Base-by-base conservation (phyloP, 2,113 vertebrate species). In the Centropristis striata region DNA sequence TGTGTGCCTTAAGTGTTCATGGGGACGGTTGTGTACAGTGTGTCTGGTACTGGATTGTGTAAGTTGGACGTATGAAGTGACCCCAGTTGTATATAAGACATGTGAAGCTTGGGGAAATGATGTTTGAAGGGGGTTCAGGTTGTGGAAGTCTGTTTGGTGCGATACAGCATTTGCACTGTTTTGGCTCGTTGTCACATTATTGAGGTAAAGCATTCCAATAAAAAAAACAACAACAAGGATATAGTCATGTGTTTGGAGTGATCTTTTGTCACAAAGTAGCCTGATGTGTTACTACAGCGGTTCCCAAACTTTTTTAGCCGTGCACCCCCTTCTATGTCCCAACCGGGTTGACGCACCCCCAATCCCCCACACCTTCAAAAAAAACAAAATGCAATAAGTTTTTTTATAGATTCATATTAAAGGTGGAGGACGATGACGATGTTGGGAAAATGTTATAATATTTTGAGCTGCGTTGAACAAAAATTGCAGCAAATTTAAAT, bases 201-300 rank as follows among this genome's bases (percentile, higher is more conserved):
- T 71, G 70, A 86, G 47, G 58, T 84, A 83, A 89, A 93, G 84
- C 84, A 89, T 92, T 93, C 88, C 89, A 94, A 86, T 90, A 87
- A 93, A 70, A 75, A 67, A 47, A 61, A n/a, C 51, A 78, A 37
- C 80, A 85, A 66, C 68, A 71, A 81, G 32, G 50, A 84, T 82
- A 25, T 59, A 28, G 75, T 27, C 1, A 16, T 47, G 42, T 74
- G 47, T 78, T 28, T 10, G 32, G n/a, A 47, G 57, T 64, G 3
- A 2, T 71, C 3, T 55, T 53, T 12, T 81, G 32, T 32, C 32
- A 32, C 32, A 32, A 3, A 32, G 32, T 3, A 32, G 32, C 32
- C 32, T 32, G n/a, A n/a, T n/a, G n/a, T n/a, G n/a, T n/a, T n/a
- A n/a, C n/a, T n/a, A n/a, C n/a, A n/a, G n/a, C n/a, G n/a, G n/a